Evolutionary conservation across 2,797 vertebrate genomes (phyloP).

Genomic region (Coregonus sp.): DNA sequence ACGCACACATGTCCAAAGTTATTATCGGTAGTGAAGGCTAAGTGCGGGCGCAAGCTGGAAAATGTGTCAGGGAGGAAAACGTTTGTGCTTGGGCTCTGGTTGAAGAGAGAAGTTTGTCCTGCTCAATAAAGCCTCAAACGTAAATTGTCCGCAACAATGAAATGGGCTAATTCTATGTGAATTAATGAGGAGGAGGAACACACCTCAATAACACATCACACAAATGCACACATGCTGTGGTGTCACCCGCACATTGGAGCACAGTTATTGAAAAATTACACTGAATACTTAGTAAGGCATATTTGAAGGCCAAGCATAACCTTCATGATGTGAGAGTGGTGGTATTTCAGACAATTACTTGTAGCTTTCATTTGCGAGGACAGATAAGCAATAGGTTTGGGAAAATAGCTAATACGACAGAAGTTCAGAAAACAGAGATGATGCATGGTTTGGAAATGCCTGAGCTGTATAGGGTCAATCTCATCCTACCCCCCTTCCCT

Average conservation of each 20-base stretch:
- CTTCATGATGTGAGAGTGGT: neutral
- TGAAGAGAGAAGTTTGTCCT: too few species aligned
- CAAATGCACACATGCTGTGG: neutral
- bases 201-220: neutral
- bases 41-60: too few species aligned
- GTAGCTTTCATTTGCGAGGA: neutral
- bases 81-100: too few species aligned
- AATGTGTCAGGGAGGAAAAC: too few species aligned
- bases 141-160: too few species aligned
- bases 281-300: neutral
- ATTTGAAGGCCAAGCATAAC: neutral
- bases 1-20: too few species aligned
- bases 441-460: neutral
- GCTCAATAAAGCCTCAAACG: too few species aligned
- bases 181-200: neutral
- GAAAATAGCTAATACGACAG: neutral
- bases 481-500: neutral
- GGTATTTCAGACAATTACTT: neutral
- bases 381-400: neutral
- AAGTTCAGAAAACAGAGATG: neutral
- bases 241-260: neutral
- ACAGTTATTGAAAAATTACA: neutral
- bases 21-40: too few species aligned
- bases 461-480: neutral
- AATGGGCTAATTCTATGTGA: too few species aligned